These are phyloP conservation scores for Pararge aegeria DNA, from an alignment of 1,140 invertebrate genomes.

Conservation along the genomic window DNA sequence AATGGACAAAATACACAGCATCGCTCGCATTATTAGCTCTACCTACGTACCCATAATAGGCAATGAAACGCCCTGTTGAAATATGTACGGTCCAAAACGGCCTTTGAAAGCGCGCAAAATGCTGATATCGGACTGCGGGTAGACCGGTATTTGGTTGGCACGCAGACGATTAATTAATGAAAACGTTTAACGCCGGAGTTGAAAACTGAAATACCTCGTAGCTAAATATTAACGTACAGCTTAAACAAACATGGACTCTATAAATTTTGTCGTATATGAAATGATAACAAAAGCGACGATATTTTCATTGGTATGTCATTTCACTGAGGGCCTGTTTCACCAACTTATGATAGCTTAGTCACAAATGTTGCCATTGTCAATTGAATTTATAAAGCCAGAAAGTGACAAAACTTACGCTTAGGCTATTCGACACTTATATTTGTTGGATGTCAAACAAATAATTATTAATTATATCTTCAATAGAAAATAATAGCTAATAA, in stretches of 20 bases:
- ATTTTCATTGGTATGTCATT: no score
- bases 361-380: no score
- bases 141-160: slow-evolving; percentile 24
- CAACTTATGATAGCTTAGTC: no score
- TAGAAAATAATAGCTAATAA: no score
- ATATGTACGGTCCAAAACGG: slow-evolving; percentile 28
- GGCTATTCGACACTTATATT: no score
- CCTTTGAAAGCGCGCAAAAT: slow-evolving; percentile 41
- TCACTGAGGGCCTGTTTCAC: no score
- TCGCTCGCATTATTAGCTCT: slow-evolving; percentile 19
- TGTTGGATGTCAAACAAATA: no score
- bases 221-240: neutral
- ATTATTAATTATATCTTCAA: no score
- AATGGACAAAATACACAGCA: slow-evolving; percentile 21
- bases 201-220: neutral
- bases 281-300: no score
- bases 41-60: slow-evolving; percentile 4
- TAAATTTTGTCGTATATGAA: neutral
- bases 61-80: slow-evolving; percentile 14
- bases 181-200: neutral
- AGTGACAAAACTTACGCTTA: no score
- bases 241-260: neutral
- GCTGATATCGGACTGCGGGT: slow-evolving; percentile 25
- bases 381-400: no score
- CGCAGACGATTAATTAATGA: slow-evolving; percentile 11